phyloP scores from a whole-genome alignment of 1,140 invertebrate species.

The Paraescarpia echinospica region DNA sequence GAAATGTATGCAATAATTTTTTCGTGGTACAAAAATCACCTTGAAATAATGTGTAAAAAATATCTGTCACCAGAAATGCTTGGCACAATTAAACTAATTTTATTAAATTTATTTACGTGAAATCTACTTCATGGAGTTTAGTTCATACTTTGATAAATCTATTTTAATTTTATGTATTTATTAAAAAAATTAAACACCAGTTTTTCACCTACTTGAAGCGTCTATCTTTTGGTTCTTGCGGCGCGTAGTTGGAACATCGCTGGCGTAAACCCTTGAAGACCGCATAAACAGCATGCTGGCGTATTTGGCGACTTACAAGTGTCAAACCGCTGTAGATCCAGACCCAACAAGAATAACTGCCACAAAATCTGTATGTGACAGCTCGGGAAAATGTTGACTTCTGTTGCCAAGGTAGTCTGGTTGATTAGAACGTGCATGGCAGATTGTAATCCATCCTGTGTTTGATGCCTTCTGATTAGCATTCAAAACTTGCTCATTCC shows the following conservation, averaged over 20 bases:
- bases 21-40: no score
- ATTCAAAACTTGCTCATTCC: background rate
- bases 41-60: no score
- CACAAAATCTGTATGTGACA: background rate
- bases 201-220: background rate
- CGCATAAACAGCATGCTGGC: background rate
- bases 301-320: background rate
- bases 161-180: no score
- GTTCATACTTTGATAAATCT: no score
- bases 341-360: background rate
- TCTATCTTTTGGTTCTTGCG: background rate
- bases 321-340: background rate
- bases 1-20: no score
- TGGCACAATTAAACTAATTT: no score
- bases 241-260: background rate
- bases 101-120: no score
- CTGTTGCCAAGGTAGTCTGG: background rate
- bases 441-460: background rate
- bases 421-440: background rate
- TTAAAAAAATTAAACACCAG: no score
- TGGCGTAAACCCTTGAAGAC: background rate
- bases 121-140: no score
- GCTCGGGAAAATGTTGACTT: background rate
- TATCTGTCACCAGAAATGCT: no score
- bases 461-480: background rate